A percentile compares a stretch with the other conserved stretches of the same genome.
These are phyloP conservation scores for Lasioglossum calceatum DNA, from an alignment of 2,888 invertebrate genomes.

Conservation along the genomic window DNA sequence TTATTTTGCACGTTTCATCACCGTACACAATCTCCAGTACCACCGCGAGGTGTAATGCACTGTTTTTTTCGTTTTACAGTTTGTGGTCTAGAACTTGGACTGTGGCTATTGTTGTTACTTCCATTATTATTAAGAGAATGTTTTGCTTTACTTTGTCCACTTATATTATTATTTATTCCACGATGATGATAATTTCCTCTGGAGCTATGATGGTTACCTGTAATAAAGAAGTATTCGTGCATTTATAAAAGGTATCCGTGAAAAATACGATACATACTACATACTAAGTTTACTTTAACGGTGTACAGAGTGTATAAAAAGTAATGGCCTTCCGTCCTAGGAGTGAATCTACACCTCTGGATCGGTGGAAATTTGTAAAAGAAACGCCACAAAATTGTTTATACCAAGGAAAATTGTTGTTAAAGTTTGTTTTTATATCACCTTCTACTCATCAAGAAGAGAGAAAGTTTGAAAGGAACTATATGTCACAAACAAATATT, in stretches of 20 bases:
- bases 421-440: too few relatives aligned
- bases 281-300: too few relatives aligned
- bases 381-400: too few relatives aligned
- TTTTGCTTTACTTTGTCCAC: constrained; percentile 77
- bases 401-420: too few relatives aligned
- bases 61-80: constrained; percentile 82
- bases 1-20: constrained; percentile 79
- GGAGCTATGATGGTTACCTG: constrained; percentile 77
- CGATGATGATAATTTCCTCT: constrained; percentile 79
- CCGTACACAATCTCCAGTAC: constrained; percentile 82
- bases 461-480: too few relatives aligned
- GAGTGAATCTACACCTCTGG: too few relatives aligned
- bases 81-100: constrained; percentile 77
- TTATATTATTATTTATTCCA: constrained; percentile 78
- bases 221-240: constrained; percentile 5
- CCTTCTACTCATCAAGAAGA: too few relatives aligned
- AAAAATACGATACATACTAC: not conserved
- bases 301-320: too few relatives aligned
- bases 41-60: constrained; percentile 77
- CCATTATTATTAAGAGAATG: constrained; percentile 76
- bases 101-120: constrained; percentile 78
- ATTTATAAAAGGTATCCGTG: not conserved
- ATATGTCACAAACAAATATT: too few relatives aligned
- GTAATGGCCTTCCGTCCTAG: too few relatives aligned
- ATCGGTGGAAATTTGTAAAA: too few relatives aligned